Evolutionary conservation across 2,113 vertebrate genomes (phyloP).

Genomic region (Chlamydotis undulata): DNA sequence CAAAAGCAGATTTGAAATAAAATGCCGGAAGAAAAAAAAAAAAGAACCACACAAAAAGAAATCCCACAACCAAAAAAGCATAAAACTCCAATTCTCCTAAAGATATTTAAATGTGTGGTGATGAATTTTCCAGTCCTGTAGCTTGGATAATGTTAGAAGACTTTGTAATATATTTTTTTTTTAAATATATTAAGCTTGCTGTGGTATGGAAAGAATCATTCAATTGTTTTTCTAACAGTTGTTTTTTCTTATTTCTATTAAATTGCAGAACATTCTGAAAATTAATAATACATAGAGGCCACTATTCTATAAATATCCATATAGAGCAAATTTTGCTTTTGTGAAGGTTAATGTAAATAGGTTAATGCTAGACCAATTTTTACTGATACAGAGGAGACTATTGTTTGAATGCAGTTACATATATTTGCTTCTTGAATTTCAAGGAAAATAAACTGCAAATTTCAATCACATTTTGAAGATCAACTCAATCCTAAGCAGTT

Average conservation of each 20-base stretch:
- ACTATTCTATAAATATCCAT: background rate
- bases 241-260: background rate
- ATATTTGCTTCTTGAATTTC: background rate
- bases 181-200: background rate
- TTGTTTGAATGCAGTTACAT: background rate
- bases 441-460: background rate
- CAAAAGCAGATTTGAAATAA: constrained; percentile 31
- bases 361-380: background rate
- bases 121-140: background rate
- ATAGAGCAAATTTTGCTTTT: background rate
- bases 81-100: fast-evolving
- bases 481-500: background rate
- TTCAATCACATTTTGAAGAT: background rate
- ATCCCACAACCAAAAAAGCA: fast-evolving
- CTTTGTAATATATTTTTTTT: background rate
- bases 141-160: background rate
- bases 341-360: background rate
- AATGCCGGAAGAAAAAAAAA: background rate
- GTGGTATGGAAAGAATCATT: background rate
- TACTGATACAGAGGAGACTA: background rate
- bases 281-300: background rate
- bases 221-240: background rate
- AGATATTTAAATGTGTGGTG: background rate
- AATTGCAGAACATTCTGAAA: background rate
- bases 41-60: background rate